Percentiles rank a stretch among this genome's conserved stretches.
Evolutionary conservation across 2,113 vertebrate species (phyloP).

Genomic region (Alexandromys fortis): DNA sequence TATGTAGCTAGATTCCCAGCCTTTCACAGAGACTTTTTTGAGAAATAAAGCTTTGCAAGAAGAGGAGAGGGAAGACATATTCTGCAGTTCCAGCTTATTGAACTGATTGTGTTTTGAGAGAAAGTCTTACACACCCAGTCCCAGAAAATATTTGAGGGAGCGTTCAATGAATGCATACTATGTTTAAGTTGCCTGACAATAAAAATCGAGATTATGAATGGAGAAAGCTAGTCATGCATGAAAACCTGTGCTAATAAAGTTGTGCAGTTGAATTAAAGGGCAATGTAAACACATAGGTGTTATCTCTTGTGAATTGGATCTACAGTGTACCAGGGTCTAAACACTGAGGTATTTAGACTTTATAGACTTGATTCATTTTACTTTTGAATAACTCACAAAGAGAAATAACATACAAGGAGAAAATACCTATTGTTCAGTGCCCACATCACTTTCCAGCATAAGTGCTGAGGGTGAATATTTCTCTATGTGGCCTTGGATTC

Average conservation of each 20-base stretch:
- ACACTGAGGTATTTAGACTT: background rate
- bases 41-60: slow-evolving; percentile 3
- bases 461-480: background rate
- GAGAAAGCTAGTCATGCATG: slow-evolving; percentile 2
- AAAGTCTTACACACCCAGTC: background rate
- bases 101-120: background rate
- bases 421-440: slow-evolving; percentile 10
- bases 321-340: background rate
- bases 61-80: background rate
- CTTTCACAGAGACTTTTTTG: slow-evolving; percentile 1
- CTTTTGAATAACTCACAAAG: slow-evolving; percentile 17
- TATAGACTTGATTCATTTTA: slow-evolving; percentile 31
- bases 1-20: background rate
- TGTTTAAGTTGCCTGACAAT: slow-evolving; percentile 32
- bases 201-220: background rate
- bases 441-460: background rate
- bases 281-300: background rate
- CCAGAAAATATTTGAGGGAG: background rate
- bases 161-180: slow-evolving; percentile 17
- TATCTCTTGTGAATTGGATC: slow-evolving; percentile 10
- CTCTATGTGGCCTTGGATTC: background rate
- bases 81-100: slow-evolving; percentile 26
- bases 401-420: slow-evolving; percentile 11
- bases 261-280: background rate
- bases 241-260: slow-evolving; percentile 26